Base-by-base conservation (phyloP, 2,888 invertebrate species). In the Calephelis perditalis region DNA sequence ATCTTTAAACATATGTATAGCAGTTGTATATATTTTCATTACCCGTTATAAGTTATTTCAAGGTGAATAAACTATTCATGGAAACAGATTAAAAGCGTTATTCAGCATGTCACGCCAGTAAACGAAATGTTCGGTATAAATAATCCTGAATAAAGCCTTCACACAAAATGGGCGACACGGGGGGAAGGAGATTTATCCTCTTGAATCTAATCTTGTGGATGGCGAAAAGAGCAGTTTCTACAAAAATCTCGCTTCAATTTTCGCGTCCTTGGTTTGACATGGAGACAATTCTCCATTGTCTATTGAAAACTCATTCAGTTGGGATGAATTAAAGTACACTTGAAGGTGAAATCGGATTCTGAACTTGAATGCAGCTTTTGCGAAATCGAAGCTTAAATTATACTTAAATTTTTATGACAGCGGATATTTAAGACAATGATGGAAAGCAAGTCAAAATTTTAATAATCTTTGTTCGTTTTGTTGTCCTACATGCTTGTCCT, bases 181-280 rank as follows among this genome's bases (percentile, higher is more conserved):
- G 81, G 79, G 76, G 77, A 74, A 76, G 78, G 75, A 84, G 86
- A 89, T 88, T 86, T 89, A 89, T 88, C 81, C 83, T 75, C 82
- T 81, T 78, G 85, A 85, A 86, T 88, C 82, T 87, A 87, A 87
- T 88, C 86, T 88, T 83, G 84, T 73, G 84, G 82, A 85, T 86
- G 80, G 83, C 76, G 79, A 84, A 85, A 84, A 81, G 82, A 86
- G 82, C 82, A 82, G 79, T 82, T 82, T 81, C 73, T 79, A 79
- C 78, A 82, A 78, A 83, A 81, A 82, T 70, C 61, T 69, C 70
- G 77, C 82, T 78, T 80, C 77, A 76, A 77, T 80, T 79, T 74
- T 75, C 74, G 76, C 73, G 75, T 74, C 70, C 68, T 70, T 76
- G 75, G 75, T 69, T 78, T 52, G 37, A 57, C 76, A 75, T 70